A percentile compares a stretch with the other conserved stretches of the same genome.
Conservation (phyloP, 2,797 vertebrate species). For the Novumbra hubbsi region DNA sequence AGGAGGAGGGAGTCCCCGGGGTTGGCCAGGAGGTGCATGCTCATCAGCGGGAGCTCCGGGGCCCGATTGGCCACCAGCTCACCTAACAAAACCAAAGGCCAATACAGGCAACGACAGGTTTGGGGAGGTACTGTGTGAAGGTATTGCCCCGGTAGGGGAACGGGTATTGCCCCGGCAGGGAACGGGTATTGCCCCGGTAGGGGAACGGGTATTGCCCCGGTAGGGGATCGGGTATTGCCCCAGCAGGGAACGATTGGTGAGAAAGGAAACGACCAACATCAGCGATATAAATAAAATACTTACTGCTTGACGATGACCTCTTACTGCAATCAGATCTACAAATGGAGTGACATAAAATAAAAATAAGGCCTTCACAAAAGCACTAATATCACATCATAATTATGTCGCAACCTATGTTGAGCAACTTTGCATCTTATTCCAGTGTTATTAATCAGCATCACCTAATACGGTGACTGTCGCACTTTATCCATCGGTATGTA, state of each 20-base stretch:
- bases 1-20: slow-evolving; percentile 78
- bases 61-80: slow-evolving; percentile 58
- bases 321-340: slow-evolving; percentile 70
- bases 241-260: neutral
- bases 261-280: neutral
- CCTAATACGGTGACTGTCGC: too few species aligned
- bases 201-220: neutral
- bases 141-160: neutral
- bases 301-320: slow-evolving; percentile 70
- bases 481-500: too few species aligned
- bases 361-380: neutral
- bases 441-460: too few species aligned
- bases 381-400: neutral
- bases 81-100: slow-evolving; percentile 49
- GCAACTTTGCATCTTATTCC: too few species aligned
- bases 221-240: neutral
- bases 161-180: neutral
- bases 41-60: slow-evolving; percentile 70
- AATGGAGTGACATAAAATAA: neutral
- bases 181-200: neutral
- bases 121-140: neutral
- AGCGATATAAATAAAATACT: slow-evolving; percentile 39
- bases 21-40: slow-evolving; percentile 86
- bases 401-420: too few species aligned
- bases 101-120: slow-evolving; percentile 11